These are phyloP conservation scores for Limnephilus rhombicus DNA, from an alignment of 2,888 invertebrate genomes.

Conservation along the genomic window DNA sequence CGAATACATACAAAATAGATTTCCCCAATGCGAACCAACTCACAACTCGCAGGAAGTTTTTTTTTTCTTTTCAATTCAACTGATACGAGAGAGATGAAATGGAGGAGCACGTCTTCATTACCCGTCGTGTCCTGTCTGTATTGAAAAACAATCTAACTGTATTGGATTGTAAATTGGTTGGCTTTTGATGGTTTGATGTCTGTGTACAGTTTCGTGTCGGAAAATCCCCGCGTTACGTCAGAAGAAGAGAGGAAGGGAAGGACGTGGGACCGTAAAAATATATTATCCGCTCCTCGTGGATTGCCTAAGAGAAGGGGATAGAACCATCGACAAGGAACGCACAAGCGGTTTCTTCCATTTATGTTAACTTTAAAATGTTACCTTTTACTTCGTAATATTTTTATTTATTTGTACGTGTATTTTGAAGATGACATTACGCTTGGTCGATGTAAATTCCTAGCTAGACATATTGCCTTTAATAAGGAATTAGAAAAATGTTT, in stretches of 20 bases:
- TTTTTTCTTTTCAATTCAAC: background rate
- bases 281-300: slow-evolving; percentile 34
- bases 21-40: too few species aligned
- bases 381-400: too few species aligned
- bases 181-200: slow-evolving; percentile 39
- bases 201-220: slow-evolving; percentile 37
- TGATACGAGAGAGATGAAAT: background rate
- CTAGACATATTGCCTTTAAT: too few species aligned
- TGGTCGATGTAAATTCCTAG: too few species aligned
- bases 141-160: slow-evolving; percentile 43
- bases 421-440: too few species aligned
- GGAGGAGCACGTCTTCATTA: background rate
- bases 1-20: too few species aligned
- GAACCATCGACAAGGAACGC: background rate
- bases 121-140: slow-evolving; percentile 22
- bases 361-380: background rate
- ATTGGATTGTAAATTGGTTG: slow-evolving; percentile 42
- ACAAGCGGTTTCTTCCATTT: background rate
- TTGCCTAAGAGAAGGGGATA: slow-evolving; percentile 14
- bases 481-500: too few species aligned
- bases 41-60: too few species aligned
- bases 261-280: slow-evolving; percentile 43
- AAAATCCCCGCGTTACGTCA: slow-evolving; percentile 18
- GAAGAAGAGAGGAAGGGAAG: background rate
- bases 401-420: too few species aligned